Evolutionary conservation across 2,888 invertebrate genomes (phyloP).

Genomic region (Synanthedon vespiformis): DNA sequence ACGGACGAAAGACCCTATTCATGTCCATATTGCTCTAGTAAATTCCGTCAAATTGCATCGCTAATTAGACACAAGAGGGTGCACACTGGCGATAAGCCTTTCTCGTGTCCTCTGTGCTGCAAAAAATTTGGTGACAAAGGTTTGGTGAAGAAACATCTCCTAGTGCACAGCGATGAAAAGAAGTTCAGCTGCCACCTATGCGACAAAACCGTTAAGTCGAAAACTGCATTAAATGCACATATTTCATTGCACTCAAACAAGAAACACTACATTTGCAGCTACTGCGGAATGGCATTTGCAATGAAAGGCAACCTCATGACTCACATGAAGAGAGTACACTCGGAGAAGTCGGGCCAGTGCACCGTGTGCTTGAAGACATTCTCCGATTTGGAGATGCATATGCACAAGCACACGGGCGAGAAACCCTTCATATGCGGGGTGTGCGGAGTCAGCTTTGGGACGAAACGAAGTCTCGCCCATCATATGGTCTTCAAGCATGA

Average conservation of each 20-base stretch:
- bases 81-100: conserved; percentile 59
- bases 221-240: conserved; percentile 61
- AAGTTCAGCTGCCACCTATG: conserved; percentile 68
- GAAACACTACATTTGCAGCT: conserved; percentile 50
- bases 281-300: conserved; percentile 60
- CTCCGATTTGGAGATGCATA: conserved; percentile 66
- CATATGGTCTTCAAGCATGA: conserved; percentile 57
- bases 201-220: conserved; percentile 60
- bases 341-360: conserved; percentile 68
- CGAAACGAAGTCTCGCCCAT: conserved; percentile 42
- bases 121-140: conserved; percentile 45
- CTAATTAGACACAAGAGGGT: conserved; percentile 48
- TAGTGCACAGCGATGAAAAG: conserved; percentile 58
- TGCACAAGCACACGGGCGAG: conserved; percentile 71
- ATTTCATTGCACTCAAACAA: conserved; percentile 48
- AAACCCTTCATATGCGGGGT: conserved; percentile 48
- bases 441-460: conserved; percentile 42
- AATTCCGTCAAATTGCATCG: conserved; percentile 47
- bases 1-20: conserved; percentile 49
- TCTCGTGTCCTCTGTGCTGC: conserved; percentile 39
- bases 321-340: conserved; percentile 67
- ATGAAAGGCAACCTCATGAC: conserved; percentile 67
- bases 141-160: conserved; percentile 41
- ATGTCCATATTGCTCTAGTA: conserved; percentile 42
- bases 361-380: conserved; percentile 64